Base-by-base conservation (phyloP, 2,113 vertebrate genomes). In the Platysternon megacephalum region DNA sequence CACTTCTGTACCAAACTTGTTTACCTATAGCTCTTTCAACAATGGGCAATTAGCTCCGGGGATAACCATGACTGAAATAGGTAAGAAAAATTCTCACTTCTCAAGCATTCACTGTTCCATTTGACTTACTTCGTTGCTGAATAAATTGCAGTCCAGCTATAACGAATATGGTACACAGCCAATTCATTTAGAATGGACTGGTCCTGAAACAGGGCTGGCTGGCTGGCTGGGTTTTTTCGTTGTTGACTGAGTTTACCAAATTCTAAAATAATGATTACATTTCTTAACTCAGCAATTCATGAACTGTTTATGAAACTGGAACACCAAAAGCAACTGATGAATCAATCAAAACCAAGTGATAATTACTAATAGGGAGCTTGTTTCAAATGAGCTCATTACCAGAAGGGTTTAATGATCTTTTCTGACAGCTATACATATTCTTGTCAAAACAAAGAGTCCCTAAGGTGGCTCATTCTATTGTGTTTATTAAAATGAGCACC, bases 1-100 rank as follows among this genome's bases (percentile, higher is more conserved):
- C 98, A 99, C 99, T 48, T 99, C 99, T 8, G 99, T 99, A 94
- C 99, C 99, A 98, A 99, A 99, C 98, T 98, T 99, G 97, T 99
- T 99, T 99, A 99, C 99, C 98, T 99, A 99, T 97, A 99, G 98
- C 97, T 99, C 99, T 95, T 99, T 99, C 98, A 99, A 99, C 98
- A 99, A 99, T 1, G 99, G 98, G 95, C 99, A 99, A 53, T 98
- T 99, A 98, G 98, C 99, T 76, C 98, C 98, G 82, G 98, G 98
- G 97, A 99, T 97, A 98, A 99, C 99, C 93, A 99, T 99, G 99
- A 98, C 98, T 78, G 99, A 99, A 97, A 98, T 99, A 74, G 99
- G 99, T 99, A 99, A 98, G 99, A 94, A 82, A 94, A 92, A 82
- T 51, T 91, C 68, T 76, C 89, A 29, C 72, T 95, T 22, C 35